Evolutionary conservation across 2,797 vertebrate species (phyloP).

Genomic region (Melanotaenia maccullochi): DNA sequence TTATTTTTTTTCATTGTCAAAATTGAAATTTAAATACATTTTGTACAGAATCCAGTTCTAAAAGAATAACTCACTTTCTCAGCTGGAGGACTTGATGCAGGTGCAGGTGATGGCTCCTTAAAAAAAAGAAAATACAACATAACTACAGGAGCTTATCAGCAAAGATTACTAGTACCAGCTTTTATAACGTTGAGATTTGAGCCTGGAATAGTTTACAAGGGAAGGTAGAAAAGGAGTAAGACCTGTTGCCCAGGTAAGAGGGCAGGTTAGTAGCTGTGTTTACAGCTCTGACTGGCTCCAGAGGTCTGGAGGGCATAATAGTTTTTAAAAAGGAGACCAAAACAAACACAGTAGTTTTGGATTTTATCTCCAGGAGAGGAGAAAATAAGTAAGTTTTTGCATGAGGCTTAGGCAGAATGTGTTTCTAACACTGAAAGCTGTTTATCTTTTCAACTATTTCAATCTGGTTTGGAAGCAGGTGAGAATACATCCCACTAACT

Average conservation of each 20-base stretch:
- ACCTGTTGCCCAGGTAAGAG: background rate
- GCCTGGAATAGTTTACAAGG: background rate
- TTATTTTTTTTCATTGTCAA: background rate
- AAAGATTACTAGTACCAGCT: too few relatives aligned
- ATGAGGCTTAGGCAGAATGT: background rate
- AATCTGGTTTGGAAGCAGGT: constrained; percentile 42
- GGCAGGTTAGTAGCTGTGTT: background rate
- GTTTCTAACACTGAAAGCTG: constrained; percentile 28
- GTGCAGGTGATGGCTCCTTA: constrained; percentile 68
- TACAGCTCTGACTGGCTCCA: constrained; percentile 3
- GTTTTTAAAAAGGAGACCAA: constrained; percentile 35
- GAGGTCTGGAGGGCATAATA: constrained; percentile 38
- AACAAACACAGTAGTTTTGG: background rate
- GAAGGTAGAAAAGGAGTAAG: background rate
- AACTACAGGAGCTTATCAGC: background rate
- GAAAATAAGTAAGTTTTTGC: constrained; percentile 11
- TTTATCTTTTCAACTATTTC: constrained; percentile 53
- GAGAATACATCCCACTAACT: constrained; percentile 48
- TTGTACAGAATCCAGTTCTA: background rate
- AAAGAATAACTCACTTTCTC: constrained; percentile 74
- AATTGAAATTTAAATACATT: background rate
- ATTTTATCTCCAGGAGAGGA: background rate
- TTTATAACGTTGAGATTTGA: background rate
- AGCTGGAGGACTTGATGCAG: constrained; percentile 66
- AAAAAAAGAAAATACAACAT: constrained; percentile 32